Evolutionary conservation across 2,113 vertebrate species (phyloP).

Genomic region (Dipodomys merriami): DNA sequence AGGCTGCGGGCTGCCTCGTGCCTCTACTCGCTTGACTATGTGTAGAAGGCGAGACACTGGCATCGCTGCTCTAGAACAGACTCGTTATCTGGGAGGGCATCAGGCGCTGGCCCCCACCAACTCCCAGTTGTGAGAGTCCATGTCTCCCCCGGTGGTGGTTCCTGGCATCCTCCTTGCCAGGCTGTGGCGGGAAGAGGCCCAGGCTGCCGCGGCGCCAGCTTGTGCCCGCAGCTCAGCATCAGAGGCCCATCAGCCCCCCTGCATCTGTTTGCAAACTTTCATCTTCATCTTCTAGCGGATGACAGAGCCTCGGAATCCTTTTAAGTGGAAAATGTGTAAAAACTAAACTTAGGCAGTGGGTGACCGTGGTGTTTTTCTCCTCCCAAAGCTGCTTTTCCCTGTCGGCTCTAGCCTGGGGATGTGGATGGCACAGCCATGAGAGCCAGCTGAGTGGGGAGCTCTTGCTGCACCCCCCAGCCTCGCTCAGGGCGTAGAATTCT

Average conservation of each 20-base stretch:
- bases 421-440: rapidly evolving
- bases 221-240: rapidly evolving
- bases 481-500: neutral
- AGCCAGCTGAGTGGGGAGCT: neutral
- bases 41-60: neutral
- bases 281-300: neutral
- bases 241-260: neutral
- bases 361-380: neutral
- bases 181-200: neutral
- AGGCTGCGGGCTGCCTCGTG: neutral
- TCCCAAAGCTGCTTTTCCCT: neutral
- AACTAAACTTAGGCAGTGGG: neutral
- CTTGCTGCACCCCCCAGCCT: rapidly evolving
- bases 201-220: rapidly evolving
- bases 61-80: neutral
- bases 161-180: neutral
- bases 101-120: neutral
- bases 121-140: no score
- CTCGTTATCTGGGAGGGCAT: no score
- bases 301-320: neutral
- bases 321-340: neutral
- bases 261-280: neutral
- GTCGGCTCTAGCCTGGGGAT: neutral
- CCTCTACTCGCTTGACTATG: neutral
- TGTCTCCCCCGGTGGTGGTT: no score